phyloP scores from a whole-genome alignment of 2,113 vertebrate genomes.

The Oreotragus oreotragus region DNA sequence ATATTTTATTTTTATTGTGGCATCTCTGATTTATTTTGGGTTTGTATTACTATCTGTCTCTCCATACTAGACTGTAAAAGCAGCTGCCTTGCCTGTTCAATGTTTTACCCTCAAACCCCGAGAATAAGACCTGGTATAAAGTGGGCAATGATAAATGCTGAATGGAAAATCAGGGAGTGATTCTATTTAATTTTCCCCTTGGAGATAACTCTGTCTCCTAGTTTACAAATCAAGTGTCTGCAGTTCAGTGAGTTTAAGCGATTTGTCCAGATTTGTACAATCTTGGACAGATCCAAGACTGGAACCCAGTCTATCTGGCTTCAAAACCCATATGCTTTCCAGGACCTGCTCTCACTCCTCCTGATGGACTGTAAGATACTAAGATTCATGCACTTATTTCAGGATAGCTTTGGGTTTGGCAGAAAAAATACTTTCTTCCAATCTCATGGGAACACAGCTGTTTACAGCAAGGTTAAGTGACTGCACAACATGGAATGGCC shows the following conservation, averaged over 20 bases:
- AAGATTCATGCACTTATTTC: neutral
- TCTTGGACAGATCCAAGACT: neutral
- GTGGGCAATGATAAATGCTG: neutral
- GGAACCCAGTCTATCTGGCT: neutral
- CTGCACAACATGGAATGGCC: slow-evolving; percentile 30
- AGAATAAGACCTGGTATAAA: neutral
- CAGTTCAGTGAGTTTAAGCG: neutral
- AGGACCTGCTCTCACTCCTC: neutral
- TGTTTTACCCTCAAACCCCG: neutral
- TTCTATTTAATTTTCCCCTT: neutral
- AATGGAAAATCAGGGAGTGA: neutral
- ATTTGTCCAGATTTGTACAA: neutral
- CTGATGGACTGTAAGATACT: neutral
- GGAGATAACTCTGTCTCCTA: neutral
- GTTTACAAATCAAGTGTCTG: neutral
- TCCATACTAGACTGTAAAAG: neutral
- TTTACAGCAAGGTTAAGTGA: neutral
- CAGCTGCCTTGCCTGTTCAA: neutral
- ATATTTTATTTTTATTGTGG: neutral
- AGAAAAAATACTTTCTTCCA: neutral
- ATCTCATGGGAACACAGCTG: neutral
- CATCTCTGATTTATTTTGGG: neutral
- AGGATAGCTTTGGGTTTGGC: neutral
- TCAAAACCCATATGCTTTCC: neutral
- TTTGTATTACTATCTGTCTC: neutral